Evolutionary conservation across 2,113 vertebrate genomes (phyloP).

Genomic region (Dipodomys spectabilis): DNA sequence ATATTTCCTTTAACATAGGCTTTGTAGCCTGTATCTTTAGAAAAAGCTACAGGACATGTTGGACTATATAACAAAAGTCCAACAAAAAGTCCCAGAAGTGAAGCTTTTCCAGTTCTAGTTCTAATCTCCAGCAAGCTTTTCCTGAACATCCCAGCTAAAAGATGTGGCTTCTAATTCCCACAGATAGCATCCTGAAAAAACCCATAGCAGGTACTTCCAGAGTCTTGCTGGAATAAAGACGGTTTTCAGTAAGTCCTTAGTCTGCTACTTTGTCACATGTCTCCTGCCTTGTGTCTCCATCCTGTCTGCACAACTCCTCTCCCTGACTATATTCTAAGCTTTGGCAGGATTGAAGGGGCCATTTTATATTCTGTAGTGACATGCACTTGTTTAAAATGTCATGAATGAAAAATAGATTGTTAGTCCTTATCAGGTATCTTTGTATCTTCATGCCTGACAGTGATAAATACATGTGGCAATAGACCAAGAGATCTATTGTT

Average conservation of each 20-base stretch:
- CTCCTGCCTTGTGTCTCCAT: neutral
- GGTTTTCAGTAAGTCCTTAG: neutral
- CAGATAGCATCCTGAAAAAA: neutral
- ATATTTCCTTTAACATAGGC: slow-evolving; percentile 29
- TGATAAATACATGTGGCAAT: neutral
- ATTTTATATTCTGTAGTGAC: neutral
- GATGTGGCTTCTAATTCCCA: neutral
- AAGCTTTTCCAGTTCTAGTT: slow-evolving; percentile 11
- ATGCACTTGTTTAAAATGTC: neutral
- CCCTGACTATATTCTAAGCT: neutral
- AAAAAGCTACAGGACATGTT: neutral
- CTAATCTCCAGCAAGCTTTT: neutral
- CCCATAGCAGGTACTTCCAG: neutral
- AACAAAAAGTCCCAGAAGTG: neutral
- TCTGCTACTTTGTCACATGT: neutral
- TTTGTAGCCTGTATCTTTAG: slow-evolving; percentile 17
- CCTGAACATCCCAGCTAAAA: neutral
- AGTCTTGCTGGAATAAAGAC: neutral
- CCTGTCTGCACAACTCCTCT: neutral
- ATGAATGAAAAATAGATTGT: neutral
- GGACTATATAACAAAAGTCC: neutral
- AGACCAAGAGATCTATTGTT: neutral
- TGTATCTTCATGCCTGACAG: neutral
- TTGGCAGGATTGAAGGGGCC: neutral
- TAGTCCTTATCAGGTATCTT: neutral